phyloP scores from a whole-genome alignment of 2,888 invertebrate species.

The Cyclophora punctaria region DNA sequence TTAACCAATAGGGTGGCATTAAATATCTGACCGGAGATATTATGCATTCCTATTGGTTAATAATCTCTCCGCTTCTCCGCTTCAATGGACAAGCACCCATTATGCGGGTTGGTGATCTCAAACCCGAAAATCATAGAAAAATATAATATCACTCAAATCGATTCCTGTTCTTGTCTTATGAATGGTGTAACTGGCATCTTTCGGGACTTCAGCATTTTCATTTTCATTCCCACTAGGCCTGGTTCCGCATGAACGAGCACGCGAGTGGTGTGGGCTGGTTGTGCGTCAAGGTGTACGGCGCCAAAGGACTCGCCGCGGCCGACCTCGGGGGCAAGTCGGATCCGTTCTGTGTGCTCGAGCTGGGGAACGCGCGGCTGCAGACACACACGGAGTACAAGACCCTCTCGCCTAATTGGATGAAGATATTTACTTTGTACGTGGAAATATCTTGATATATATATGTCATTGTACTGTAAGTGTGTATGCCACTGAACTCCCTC shows the following conservation, averaged over 20 bases:
- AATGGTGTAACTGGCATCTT: no score
- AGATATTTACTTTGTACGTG: conserved; percentile 97
- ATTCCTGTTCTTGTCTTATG: no score
- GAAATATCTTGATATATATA: no score
- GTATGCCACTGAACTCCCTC: background rate
- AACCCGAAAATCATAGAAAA: no score
- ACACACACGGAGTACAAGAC: conserved; percentile 99
- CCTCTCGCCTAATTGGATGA: conserved; percentile 96
- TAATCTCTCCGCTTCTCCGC: no score
- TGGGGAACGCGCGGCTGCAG: conserved; percentile 95
- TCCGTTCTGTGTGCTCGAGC: conserved; percentile 97
- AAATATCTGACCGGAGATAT: no score
- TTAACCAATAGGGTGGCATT: no score
- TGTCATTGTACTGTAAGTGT: background rate
- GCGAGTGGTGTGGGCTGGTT: conserved; percentile 92
- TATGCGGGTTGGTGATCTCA: no score
- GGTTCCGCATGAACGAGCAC: conserved; percentile 68
- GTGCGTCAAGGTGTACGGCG: conserved; percentile 92
- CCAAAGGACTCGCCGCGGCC: conserved; percentile 91
- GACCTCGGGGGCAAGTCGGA: conserved; percentile 98
- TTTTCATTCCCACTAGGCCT: conserved; percentile 62
- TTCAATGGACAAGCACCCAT: no score
- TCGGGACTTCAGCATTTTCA: no score
- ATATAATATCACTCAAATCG: no score
- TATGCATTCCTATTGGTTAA: no score